These are phyloP conservation scores for Pachypanchax playfairii DNA, from an alignment of 2,113 vertebrate genomes.

Conservation along the genomic window DNA sequence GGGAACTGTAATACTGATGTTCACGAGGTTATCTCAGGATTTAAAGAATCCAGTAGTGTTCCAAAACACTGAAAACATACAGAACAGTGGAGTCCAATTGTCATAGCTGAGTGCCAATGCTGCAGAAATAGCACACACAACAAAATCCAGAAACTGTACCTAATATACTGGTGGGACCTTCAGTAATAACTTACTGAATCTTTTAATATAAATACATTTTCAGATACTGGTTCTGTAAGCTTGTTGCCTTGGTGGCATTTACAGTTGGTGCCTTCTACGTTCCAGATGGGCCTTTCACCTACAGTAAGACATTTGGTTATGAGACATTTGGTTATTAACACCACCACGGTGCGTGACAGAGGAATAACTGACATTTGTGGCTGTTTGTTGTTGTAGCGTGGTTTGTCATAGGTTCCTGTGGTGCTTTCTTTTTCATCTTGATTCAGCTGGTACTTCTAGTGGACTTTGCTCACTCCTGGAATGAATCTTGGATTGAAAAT, in stretches of 20 bases:
- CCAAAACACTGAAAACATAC: no score
- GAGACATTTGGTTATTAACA: no score
- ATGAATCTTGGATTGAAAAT: conserved; percentile 86
- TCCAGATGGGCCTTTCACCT: conserved; percentile 88
- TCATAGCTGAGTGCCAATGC: no score
- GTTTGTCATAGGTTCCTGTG: conserved; percentile 83
- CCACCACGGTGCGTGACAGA: background rate
- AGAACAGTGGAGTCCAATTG: no score
- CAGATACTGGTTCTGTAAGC: conserved; percentile 98
- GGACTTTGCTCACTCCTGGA: conserved; percentile 91
- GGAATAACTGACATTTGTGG: background rate
- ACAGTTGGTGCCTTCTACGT: conserved; percentile 94
- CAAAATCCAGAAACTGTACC: no score
- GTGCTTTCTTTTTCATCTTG: conserved; percentile 88
- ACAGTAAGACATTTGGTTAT: conserved; percentile 76
- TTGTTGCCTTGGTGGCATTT: conserved; percentile 86
- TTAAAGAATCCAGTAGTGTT: no score
- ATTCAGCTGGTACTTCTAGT: conserved; percentile 94
- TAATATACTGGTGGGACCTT: no score
- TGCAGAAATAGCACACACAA: no score
- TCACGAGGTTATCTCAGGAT: no score
- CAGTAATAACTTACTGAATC: no score
- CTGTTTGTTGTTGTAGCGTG: conserved; percentile 78
- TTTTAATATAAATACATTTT: conserved; percentile 6
- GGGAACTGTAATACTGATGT: no score